Percentiles rank a stretch among this genome's conserved stretches.
These are phyloP conservation scores for Ibycter americanus DNA, from an alignment of 2,797 vertebrate species.

Conservation along the genomic window DNA sequence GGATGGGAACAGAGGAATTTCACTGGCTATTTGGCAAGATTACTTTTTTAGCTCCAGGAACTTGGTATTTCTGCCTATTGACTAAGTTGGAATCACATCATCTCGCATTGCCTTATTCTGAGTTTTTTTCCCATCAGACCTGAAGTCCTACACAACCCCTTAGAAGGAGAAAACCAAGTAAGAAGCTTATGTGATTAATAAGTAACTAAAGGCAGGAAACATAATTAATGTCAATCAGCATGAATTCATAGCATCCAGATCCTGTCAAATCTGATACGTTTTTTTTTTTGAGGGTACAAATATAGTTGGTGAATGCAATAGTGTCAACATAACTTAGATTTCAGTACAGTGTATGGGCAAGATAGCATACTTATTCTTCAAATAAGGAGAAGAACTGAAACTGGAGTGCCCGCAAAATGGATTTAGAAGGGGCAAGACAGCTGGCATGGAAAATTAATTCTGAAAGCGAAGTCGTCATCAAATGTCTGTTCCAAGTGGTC, in stretches of 20 bases:
- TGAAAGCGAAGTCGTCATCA: not conserved
- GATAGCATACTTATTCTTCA: not conserved
- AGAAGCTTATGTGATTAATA: slow-evolving; percentile 24
- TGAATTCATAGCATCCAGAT: slow-evolving; percentile 33
- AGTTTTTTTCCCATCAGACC: not conserved
- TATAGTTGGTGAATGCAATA: not conserved
- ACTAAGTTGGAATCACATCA: not conserved
- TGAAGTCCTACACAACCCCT: slow-evolving; percentile 31
- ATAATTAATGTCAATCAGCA: slow-evolving; percentile 65
- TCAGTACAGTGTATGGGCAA: not conserved
- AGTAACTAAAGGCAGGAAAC: slow-evolving; percentile 30
- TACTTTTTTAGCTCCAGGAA: not conserved
- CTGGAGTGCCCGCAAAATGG: not conserved
- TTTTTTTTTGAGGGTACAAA: not conserved
- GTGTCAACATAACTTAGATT: not conserved
- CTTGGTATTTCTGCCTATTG: not conserved
- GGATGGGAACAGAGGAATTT: not conserved
- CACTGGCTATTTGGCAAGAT: not conserved
- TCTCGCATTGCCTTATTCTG: not conserved
- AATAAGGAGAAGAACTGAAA: not conserved
- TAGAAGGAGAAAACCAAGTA: slow-evolving; percentile 9
- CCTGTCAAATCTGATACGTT: slow-evolving; percentile 40
- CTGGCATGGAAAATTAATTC: not conserved
- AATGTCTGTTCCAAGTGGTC: not conserved
- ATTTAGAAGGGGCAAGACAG: not conserved